Evolutionary conservation across 2,797 vertebrate species (phyloP).

Genomic region (Onychomys torridus): DNA sequence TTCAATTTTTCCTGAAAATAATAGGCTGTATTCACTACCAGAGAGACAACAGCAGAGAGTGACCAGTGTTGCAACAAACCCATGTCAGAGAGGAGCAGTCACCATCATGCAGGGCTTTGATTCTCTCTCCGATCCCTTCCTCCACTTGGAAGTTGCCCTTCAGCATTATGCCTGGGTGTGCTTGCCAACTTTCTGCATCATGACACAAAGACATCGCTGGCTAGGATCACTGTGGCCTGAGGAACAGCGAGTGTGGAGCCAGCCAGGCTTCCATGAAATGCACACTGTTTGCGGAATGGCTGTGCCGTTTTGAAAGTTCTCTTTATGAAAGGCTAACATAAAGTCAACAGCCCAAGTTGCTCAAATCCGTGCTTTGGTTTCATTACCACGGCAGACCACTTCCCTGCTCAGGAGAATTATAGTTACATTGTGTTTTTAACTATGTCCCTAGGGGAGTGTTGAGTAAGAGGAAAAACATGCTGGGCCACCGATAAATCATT

Average conservation of each 20-base stretch:
- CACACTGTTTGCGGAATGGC: constrained; percentile 60
- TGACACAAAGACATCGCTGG: constrained; percentile 69
- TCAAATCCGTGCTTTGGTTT: constrained; percentile 71
- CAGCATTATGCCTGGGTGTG: constrained; percentile 5
- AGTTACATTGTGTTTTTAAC: constrained; percentile 69
- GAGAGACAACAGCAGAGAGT: constrained; percentile 68
- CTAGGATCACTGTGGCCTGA: constrained; percentile 52
- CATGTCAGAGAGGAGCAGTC: background rate
- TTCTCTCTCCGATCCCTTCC: constrained; percentile 29
- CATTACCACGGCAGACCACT: constrained; percentile 1
- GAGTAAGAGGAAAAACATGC: constrained; percentile 74
- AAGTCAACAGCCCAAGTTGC: constrained; percentile 65
- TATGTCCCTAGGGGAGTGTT: constrained; percentile 53
- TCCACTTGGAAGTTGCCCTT: constrained; percentile 55
- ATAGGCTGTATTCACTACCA: constrained; percentile 36
- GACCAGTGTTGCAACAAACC: constrained; percentile 51
- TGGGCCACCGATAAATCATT: constrained; percentile 74
- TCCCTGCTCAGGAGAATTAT: constrained; percentile 73
- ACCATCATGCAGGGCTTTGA: background rate
- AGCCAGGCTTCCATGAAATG: constrained; percentile 66
- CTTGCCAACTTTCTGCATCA: constrained; percentile 72
- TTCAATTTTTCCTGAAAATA: constrained; percentile 65
- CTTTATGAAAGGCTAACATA: constrained; percentile 68
- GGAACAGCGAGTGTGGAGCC: constrained; percentile 46
- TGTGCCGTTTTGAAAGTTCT: constrained; percentile 22